Evolutionary conservation across 2,888 invertebrate genomes (phyloP).

Genomic region (Rutpela maculata): DNA sequence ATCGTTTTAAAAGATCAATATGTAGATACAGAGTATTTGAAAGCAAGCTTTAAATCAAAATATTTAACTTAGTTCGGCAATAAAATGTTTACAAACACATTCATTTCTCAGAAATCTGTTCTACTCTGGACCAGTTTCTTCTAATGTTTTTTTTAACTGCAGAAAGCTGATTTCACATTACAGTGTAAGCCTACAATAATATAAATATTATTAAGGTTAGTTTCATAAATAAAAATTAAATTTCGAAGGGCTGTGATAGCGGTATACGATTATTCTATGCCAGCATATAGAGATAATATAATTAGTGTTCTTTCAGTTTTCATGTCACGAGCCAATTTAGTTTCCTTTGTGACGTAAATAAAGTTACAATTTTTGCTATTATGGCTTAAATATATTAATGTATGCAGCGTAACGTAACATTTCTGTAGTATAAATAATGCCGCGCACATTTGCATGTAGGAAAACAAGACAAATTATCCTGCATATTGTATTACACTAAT

Average conservation of each 20-base stretch:
- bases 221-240: not conserved
- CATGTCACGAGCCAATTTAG: constrained; percentile 1
- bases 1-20: too few species aligned
- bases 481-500: too few species aligned
- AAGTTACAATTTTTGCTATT: not conserved
- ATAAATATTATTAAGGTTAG: not conserved
- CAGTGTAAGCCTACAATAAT: not conserved
- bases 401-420: not conserved
- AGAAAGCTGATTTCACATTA: too few species aligned
- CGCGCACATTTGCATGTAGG: not conserved
- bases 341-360: not conserved
- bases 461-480: not conserved
- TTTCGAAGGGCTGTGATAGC: not conserved
- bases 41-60: too few species aligned
- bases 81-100: too few species aligned
- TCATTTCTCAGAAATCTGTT: too few species aligned
- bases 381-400: not conserved
- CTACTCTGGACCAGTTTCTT: too few species aligned
- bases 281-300: not conserved
- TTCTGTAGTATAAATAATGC: not conserved
- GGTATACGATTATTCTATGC: not conserved
- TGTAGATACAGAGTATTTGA: too few species aligned
- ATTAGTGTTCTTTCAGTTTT: not conserved
- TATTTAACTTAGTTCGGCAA: too few species aligned
- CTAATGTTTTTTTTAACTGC: too few species aligned